Percentiles rank a stretch among this genome's conserved stretches.
Evolutionary conservation across 2,113 vertebrate species (phyloP).

Genomic region (Sylvietta virens): DNA sequence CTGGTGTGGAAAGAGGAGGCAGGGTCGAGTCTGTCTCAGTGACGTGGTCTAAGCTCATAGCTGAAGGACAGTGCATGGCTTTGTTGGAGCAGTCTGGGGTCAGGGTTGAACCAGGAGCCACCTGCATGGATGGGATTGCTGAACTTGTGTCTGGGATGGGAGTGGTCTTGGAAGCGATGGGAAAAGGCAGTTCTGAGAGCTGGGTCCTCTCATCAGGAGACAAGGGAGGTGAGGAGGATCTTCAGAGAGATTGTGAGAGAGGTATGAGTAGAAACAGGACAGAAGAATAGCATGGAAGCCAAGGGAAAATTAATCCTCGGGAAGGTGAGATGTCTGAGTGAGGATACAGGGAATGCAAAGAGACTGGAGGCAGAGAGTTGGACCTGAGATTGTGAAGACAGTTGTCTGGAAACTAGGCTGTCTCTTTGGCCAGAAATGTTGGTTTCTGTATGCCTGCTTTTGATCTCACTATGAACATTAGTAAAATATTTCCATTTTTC

Average conservation of each 20-base stretch:
- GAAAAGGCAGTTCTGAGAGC: not conserved
- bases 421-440: not conserved
- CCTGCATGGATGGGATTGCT: not conserved
- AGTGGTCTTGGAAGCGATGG: not conserved
- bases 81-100: not conserved
- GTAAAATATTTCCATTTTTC: conserved; percentile 47
- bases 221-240: not conserved
- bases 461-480: conserved; percentile 26
- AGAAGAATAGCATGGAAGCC: not conserved
- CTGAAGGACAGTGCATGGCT: not conserved
- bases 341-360: not conserved
- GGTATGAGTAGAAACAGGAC: not conserved
- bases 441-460: conserved; percentile 27
- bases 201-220: not conserved
- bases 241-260: not conserved
- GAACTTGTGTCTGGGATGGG: not conserved
- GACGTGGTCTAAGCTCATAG: not conserved
- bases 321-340: not conserved
- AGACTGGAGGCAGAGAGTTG: not conserved
- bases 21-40: not conserved
- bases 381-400: not conserved
- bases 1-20: not conserved
- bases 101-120: not conserved
- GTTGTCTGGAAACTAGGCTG: conserved; percentile 17
- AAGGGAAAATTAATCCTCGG: not conserved